Conservation (phyloP, 64 coral and sea anemone genomes). For the Orbicella faveolata region DNA sequence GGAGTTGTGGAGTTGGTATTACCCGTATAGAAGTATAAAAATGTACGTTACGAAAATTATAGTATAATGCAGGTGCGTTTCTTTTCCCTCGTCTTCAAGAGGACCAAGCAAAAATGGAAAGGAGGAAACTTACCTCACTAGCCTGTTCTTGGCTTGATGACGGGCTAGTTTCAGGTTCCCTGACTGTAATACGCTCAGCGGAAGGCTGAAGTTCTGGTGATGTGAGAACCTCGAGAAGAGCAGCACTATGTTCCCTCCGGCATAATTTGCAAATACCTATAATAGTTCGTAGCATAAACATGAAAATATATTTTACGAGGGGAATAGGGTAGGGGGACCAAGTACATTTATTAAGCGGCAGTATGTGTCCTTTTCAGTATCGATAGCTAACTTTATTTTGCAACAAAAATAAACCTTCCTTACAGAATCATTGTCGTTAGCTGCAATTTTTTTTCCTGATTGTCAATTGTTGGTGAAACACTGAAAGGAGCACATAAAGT, state of each 20-base stretch:
- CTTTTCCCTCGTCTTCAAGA: background rate
- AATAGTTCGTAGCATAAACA: constrained; percentile 23
- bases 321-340: background rate
- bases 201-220: constrained; percentile 26
- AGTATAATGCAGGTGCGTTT: too few relatives aligned
- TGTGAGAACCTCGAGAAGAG: background rate
- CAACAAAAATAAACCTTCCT: too few relatives aligned
- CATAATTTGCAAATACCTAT: constrained; percentile 35
- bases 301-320: constrained; percentile 10
- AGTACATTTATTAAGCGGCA: background rate
- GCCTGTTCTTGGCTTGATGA: background rate
- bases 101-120: background rate
- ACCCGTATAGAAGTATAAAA: background rate
- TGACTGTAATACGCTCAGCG: background rate
- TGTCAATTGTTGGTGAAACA: too few relatives aligned
- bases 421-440: too few relatives aligned
- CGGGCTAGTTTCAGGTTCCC: constrained; percentile 7
- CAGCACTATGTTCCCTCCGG: constrained; percentile 2
- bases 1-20: constrained; percentile 25
- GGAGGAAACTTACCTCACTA: background rate
- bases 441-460: too few relatives aligned
- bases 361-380: background rate
- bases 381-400: too few relatives aligned
- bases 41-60: too few relatives aligned
- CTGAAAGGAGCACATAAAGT: too few relatives aligned